Evolutionary conservation across 2,888 invertebrate species (phyloP), one percentile per base, ranked within the genome.

Genomic region (Cephus sareptanus): DNA sequence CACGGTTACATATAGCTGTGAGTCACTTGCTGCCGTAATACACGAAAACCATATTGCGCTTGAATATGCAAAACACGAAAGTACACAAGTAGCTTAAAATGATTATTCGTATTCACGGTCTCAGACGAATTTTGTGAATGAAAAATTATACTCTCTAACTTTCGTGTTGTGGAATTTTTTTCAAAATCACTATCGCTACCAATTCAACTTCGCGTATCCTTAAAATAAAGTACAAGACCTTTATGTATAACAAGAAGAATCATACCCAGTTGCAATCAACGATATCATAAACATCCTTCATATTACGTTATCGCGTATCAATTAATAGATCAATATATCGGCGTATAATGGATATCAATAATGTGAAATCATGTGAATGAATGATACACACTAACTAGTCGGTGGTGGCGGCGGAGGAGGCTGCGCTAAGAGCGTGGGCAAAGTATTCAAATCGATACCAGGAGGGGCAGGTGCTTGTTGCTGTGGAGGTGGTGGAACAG

Each of bases 371-470:
- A 35, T 73, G 73, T 78, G 34, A 76, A 73, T 34, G 15, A 30
- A 73, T 13, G 75, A 56, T 73, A 75, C 73, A 69, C 76, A 90
- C 87, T 91, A 91, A 89, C 91, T 91, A 34, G 91, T 90, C 6
- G 91, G 91, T 1, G 94, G 94, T 0, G 95, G 95, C 4, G 95
- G 95, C 23, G 95, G 95, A 9, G 95, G 95, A 4, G 95, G 95
- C 37, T 95, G 95, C 74, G 94, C 93, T 74, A 94, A 87, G 75
- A 95, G 87, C 74, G 92, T 93, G 3, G 93, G 94, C 73, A 94
- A 90, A 69, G 92, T 92, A 75, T 92, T 93, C 77, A 94, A 92
- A 85, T 93, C 93, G 75, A 93, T 93, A 23, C 93, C 93, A 31
- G 93, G 93, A 12, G 91, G 91, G 23, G 89, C 89, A 30, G 91